Base-by-base conservation (phyloP, 1,140 invertebrate species). In the Drosophila suzukii region DNA sequence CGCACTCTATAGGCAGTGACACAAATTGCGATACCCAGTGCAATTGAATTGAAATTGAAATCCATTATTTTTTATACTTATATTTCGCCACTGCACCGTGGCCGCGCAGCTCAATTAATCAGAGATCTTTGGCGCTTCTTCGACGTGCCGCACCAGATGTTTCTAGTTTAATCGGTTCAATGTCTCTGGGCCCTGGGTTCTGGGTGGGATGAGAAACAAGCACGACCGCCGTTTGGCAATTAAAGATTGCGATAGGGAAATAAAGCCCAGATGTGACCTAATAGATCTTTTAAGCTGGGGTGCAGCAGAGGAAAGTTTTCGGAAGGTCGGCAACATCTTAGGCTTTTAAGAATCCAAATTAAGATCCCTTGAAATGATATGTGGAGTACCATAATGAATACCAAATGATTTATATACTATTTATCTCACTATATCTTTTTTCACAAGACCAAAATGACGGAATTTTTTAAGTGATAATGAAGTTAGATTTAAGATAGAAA, bases 161-260 rank as follows among this genome's bases (percentile, higher is more conserved):
- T 77, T 84, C 75, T 53, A 75, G 60, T 76, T 66, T 82, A 74
- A 83, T 83, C 66, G 53, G 60, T 80, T 89, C 84, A 88, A 88
- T 89, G 84, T 80, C 73, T 86, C 71, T 51, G 55, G 27, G 12
- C 11, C 49, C 39, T 55, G 55, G 38, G 12, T 17, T 56, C 32
- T 63, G 68, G 63, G 60, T 78, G 41, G 24, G 59, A 41, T 61
- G 39, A 32, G 20, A 67, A 75, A 68, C 43, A 53, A 53, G 43
- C 56, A 77, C 74, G 55, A 75, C 46, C 39, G 43, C 17, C 11
- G 43, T 70, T 56, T 71, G 54, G 44, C 30, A 55, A 70, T 72
- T 71, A 72, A 72, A 72, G 53, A 72, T 71, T 72, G 68, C 20
- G 51, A 71, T 68, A 38, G 24, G n/a, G 43, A 27, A 34, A 41